Percentiles rank a stretch among this genome's conserved stretches.
Evolutionary conservation across 2,797 vertebrate species (phyloP).

Genomic region (Neomorphus geoffroyi): DNA sequence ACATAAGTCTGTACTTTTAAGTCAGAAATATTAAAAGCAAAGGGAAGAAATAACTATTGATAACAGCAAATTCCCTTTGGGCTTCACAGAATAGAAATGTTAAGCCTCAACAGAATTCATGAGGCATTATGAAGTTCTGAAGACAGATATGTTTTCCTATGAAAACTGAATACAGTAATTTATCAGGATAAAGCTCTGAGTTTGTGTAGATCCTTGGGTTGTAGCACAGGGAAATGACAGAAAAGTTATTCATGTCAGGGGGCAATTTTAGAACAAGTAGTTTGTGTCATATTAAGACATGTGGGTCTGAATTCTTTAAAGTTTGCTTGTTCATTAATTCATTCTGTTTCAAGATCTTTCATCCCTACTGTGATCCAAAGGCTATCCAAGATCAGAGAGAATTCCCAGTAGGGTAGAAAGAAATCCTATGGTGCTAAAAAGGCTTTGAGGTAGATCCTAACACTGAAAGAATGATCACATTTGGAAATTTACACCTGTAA

Average conservation of each 20-base stretch:
- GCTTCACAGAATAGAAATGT: slow-evolving; percentile 27
- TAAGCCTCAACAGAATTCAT: slow-evolving; percentile 48
- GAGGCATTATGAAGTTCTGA: slow-evolving; percentile 49
- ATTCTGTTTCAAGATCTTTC: slow-evolving; percentile 62
- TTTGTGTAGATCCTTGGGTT: neutral
- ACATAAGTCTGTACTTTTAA: slow-evolving; percentile 8
- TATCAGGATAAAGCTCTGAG: slow-evolving; percentile 40
- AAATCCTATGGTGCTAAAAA: slow-evolving; percentile 34
- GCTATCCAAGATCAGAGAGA: slow-evolving; percentile 39
- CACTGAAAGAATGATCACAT: neutral
- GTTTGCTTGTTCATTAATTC: slow-evolving; percentile 55
- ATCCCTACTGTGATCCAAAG: slow-evolving; percentile 42
- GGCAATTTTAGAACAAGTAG: slow-evolving; percentile 38
- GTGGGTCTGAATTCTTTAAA: slow-evolving; percentile 27
- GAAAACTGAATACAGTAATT: slow-evolving; percentile 48
- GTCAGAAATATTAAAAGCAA: slow-evolving; percentile 50
- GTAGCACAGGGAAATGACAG: slow-evolving; percentile 26
- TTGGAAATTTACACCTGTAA: neutral
- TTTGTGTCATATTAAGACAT: slow-evolving; percentile 34
- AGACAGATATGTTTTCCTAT: slow-evolving; percentile 42
- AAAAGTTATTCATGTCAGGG: slow-evolving; percentile 5
- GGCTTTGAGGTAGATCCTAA: slow-evolving; percentile 22
- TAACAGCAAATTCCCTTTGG: slow-evolving; percentile 28
- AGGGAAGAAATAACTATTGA: slow-evolving; percentile 28
- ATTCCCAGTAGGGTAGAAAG: neutral